phyloP scores from a whole-genome alignment of 1,140 invertebrate species.

The Drosophila eugracilis region DNA sequence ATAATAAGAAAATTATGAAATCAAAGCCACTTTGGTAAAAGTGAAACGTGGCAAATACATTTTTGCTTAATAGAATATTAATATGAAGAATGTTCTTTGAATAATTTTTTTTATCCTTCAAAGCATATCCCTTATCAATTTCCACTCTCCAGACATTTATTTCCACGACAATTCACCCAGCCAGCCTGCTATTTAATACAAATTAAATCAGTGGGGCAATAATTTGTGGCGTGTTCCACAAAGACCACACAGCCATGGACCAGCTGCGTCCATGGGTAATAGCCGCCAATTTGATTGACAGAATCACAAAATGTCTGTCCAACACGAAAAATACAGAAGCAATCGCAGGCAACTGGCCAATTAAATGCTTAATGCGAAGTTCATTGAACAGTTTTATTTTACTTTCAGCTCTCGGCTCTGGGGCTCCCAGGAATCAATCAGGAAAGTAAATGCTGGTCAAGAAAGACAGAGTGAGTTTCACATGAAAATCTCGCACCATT shows the following conservation, averaged over 20 bases:
- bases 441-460: slow-evolving; percentile 23
- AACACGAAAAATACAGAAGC: slow-evolving; percentile 19
- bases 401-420: slow-evolving; percentile 28
- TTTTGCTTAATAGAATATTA: no score
- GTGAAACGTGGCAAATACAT: no score
- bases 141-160: slow-evolving; percentile 11
- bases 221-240: slow-evolving; percentile 47
- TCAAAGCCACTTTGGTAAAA: no score
- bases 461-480: slow-evolving; percentile 63
- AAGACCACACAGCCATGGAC: slow-evolving; percentile 24
- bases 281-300: slow-evolving; percentile 71
- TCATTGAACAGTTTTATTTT: slow-evolving; percentile 73
- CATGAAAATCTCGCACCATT: slow-evolving; percentile 80
- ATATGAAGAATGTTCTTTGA: neutral
- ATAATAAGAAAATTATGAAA: no score
- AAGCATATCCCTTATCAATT: slow-evolving; percentile 9
- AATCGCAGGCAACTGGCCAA: slow-evolving; percentile 27
- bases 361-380: slow-evolving; percentile 77
- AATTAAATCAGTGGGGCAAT: slow-evolving; percentile 65
- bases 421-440: slow-evolving; percentile 72
- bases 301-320: slow-evolving; percentile 55
- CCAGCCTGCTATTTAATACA: slow-evolving; percentile 24
- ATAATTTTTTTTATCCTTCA: neutral
- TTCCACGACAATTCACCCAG: slow-evolving; percentile 4
- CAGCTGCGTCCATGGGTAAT: slow-evolving; percentile 20